phyloP scores from a whole-genome alignment of 2,888 invertebrate genomes.

The Trichacis sp. region DNA sequence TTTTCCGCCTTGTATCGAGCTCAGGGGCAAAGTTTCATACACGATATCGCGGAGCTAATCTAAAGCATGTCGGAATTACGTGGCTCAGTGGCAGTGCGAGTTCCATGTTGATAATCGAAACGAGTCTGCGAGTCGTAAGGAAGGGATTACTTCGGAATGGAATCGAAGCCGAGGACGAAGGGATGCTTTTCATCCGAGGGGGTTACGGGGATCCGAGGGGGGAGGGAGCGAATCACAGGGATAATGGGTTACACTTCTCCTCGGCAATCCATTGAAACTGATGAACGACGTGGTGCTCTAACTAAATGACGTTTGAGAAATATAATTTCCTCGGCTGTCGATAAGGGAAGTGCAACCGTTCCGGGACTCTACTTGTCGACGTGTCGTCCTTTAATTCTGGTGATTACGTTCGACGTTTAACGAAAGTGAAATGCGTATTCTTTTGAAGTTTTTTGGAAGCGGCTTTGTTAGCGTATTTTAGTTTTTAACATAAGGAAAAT shows the following conservation, averaged over 20 bases:
- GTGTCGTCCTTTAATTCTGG: constrained; percentile 32
- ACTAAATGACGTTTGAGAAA: constrained; percentile 65
- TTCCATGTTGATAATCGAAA: constrained; percentile 40
- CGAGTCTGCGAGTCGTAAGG: constrained; percentile 34
- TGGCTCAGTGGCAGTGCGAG: constrained; percentile 31
- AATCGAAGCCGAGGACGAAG: constrained; percentile 34
- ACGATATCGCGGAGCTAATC: constrained; percentile 37
- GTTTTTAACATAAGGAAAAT: no score
- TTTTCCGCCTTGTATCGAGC: background rate
- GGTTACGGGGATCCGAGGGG: constrained; percentile 6
- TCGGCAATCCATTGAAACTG: constrained; percentile 41
- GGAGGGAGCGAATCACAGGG: constrained; percentile 32
- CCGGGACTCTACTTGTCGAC: constrained; percentile 44
- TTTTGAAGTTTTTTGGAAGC: no score
- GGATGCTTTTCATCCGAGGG: background rate
- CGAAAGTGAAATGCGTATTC: no score
- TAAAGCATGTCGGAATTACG: constrained; percentile 42
- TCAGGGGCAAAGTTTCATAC: constrained; percentile 28
- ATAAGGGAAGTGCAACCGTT: constrained; percentile 56
- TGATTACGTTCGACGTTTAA: constrained; percentile 25
- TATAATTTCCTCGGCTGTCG: constrained; percentile 65
- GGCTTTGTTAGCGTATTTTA: no score
- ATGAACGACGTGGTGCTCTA: constrained; percentile 56
- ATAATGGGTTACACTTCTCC: constrained; percentile 21
- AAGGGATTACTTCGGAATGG: constrained; percentile 39